Base-by-base conservation (phyloP, 2,797 vertebrate genomes). In the Diplodus puntazzo region DNA sequence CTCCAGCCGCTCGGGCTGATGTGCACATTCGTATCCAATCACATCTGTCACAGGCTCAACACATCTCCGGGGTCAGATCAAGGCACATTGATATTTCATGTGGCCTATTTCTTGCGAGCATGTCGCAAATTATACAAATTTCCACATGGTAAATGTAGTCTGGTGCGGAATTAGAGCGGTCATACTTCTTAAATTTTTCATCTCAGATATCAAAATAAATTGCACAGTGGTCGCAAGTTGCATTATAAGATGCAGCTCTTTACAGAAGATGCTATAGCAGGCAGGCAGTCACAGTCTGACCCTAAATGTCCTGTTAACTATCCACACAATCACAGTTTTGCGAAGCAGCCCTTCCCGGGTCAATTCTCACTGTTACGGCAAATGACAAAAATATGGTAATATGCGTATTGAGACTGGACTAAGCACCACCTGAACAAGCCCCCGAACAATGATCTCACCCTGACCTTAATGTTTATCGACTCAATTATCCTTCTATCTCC, bases 401-500 rank as follows among this genome's bases (percentile, higher is more conserved):
- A 88, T 84, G 79, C 54, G 72, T 62, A 88, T 72, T 87, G 90
- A 89, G 85, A 91, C 83, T 65, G 87, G 88, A 86, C 89, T 92
- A 94, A 94, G 92, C 88, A 72, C 72, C 87, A 85, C 73, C 79
- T 87, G 71, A 88, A 91, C 79, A 88, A 89, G 84, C 86, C 62
- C 34, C 65, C 50, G 66, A 80, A 93, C 93, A 95, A 93, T 94
- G 93, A 89, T 92, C 93, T 91, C 82, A 79, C 86, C 87, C 90
- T 89, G 92, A 94, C 94, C 94, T 86, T 85, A 86, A 89, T 94
- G 93, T 95, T 95, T 95, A 94, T 93, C 91, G 90, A 92, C 92
- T 93, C 93, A 95, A 94, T 95, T 95, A 95, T 95, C 95, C 94
- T 94, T 94, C 93, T 93, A 92, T 95, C 94, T 94, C 91, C 92